phyloP scores from a whole-genome alignment of 2,113 vertebrate genomes.

The Sakesphorus luctuosus region DNA sequence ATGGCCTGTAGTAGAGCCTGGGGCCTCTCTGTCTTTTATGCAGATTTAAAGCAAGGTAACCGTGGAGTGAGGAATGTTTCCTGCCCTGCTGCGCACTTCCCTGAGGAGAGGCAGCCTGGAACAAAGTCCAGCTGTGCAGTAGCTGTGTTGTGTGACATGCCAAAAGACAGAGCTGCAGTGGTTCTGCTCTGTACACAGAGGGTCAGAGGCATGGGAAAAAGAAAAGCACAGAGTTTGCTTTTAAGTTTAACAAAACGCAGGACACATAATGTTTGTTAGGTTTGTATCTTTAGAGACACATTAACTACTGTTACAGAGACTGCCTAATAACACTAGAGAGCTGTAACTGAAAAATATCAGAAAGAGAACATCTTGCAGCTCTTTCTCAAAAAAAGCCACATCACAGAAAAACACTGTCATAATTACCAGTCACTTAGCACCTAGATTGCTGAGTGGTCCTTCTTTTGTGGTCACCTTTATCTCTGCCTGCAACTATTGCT shows the following conservation, averaged over 20 bases:
- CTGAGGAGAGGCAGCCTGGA: neutral
- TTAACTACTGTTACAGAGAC: neutral
- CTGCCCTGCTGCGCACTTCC: neutral
- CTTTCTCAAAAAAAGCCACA: neutral
- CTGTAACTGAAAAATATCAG: neutral
- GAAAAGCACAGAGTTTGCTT: neutral
- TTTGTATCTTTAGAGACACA: neutral
- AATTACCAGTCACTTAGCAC: neutral
- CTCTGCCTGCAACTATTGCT: neutral
- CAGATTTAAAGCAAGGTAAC: slow-evolving; percentile 19
- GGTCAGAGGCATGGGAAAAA: neutral
- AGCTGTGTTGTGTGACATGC: neutral
- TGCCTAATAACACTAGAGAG: neutral
- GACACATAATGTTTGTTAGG: neutral
- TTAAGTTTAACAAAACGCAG: neutral
- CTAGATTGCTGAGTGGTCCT: neutral
- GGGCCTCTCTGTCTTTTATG: neutral
- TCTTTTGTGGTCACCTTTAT: neutral
- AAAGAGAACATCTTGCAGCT: neutral
- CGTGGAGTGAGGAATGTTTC: neutral
- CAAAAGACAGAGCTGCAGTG: neutral
- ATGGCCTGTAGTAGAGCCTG: slow-evolving; percentile 3
- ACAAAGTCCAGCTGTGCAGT: slow-evolving; percentile 29
- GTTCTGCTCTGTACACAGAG: neutral
- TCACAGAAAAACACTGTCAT: neutral